These are phyloP conservation scores for Chirona hameri DNA, from an alignment of 2,888 invertebrate species.

Conservation along the genomic window DNA sequence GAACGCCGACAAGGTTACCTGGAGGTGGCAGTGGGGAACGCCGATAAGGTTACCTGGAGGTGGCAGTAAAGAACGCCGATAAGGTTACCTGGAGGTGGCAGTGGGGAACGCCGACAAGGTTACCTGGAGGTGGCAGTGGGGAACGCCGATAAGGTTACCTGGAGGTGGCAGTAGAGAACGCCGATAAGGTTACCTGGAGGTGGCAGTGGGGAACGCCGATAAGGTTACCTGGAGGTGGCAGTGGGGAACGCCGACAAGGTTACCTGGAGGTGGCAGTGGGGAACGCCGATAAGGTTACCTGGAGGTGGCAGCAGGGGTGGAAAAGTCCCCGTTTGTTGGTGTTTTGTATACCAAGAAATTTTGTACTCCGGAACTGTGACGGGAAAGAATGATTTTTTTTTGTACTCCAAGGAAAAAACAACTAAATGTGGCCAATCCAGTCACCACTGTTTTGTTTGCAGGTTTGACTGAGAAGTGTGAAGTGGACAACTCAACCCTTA, in stretches of 20 bases:
- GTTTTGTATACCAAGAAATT: too few species aligned
- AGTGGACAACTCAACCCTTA: too few species aligned
- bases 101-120: not conserved
- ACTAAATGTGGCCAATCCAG: too few species aligned
- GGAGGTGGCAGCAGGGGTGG: not conserved
- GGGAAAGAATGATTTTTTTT: too few species aligned
- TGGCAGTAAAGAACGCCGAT: not conserved
- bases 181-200: not conserved
- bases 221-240: not conserved
- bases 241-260: not conserved
- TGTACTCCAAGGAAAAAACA: too few species aligned
- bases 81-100: not conserved
- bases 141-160: not conserved
- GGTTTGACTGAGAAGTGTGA: too few species aligned
- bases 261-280: not conserved
- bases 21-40: not conserved
- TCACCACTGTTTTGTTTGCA: too few species aligned
- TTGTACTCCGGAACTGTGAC: too few species aligned
- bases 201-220: not conserved
- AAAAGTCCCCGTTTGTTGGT: too few species aligned
- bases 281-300: not conserved
- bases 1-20: not conserved
- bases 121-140: not conserved
- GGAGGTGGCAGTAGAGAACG: not conserved
- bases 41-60: not conserved